Evolutionary conservation across 2,113 vertebrate genomes (phyloP), one percentile per base, ranked within the genome.

Genomic region (Microcebus murinus): DNA sequence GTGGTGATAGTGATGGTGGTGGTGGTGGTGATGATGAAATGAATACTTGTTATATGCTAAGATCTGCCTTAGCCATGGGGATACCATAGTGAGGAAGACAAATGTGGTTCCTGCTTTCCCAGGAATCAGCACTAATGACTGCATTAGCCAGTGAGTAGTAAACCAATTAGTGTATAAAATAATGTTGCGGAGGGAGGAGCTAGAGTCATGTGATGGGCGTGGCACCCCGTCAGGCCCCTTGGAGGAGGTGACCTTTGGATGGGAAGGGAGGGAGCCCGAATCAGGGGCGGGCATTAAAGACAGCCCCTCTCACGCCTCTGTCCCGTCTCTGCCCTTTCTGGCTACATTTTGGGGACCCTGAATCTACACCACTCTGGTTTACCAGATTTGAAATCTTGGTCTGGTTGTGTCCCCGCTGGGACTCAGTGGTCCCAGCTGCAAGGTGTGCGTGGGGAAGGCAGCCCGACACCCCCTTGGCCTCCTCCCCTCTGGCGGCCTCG

Each of bases 1-100:
- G 1, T 12, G n/a, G 2, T 10, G 34, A 0, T 15, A 63, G 0
- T 67, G 42, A 0, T 34, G 63, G 0, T n/a, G 39, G 3, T 52
- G 63, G 0, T 27, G 21, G 0, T 10, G 48, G 1, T 68, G 20
- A 0, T n/a, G 83, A 3, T 23, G 42, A 12, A 52, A 0, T 18
- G 81, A 3, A 8, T 57, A 1, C 17, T n/a, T 63, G 17, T 23
- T 63, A 18, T 8, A 6, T 23, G 20, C 25, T 73, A 1, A 52
- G 48, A 52, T 74, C 34, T 77, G 73, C n/a, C n/a, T 15, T 2
- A 59, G 59, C 45, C 20, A 12, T 5, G 8, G 52, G 36, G n/a
- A 18, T 17, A 67, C 31, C 12, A 5, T 34, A 52, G 23, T 23
- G 79, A 89, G 21, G 65, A 29, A 82, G 93, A 45, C 34, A 81